These are phyloP conservation scores for Apodemia mormo DNA, from an alignment of 2,888 invertebrate genomes.

Conservation along the genomic window DNA sequence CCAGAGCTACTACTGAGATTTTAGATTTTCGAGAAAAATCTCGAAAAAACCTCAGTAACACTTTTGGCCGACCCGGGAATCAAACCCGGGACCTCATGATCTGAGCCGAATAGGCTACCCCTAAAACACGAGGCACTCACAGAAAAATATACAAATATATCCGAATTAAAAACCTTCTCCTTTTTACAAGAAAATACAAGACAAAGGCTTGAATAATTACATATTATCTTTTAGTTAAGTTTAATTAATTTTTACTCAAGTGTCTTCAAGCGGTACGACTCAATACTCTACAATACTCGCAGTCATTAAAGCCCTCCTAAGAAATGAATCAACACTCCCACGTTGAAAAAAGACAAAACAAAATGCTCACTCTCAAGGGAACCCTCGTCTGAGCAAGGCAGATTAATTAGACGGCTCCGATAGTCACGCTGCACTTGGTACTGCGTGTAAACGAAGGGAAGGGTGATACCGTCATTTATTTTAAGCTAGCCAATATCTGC, in stretches of 20 bases:
- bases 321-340: constrained; percentile 26
- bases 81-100: too few relatives aligned
- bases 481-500: constrained; percentile 4
- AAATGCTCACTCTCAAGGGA: constrained; percentile 29
- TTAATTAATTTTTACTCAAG: not conserved
- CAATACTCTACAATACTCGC: not conserved
- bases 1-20: too few relatives aligned
- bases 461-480: constrained; percentile 31
- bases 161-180: too few relatives aligned
- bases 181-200: not conserved
- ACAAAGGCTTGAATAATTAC: not conserved
- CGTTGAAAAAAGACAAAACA: constrained; percentile 32
- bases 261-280: not conserved
- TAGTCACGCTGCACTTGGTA: constrained; percentile 51
- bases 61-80: too few relatives aligned
- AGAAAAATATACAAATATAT: too few relatives aligned
- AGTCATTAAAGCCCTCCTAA: constrained; percentile 12
- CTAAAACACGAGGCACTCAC: too few relatives aligned
- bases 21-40: too few relatives aligned
- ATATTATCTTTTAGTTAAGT: not conserved
- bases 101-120: too few relatives aligned
- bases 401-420: constrained; percentile 67
- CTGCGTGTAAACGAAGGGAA: constrained; percentile 38
- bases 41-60: too few relatives aligned
- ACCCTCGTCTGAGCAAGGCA: constrained; percentile 40